Conservation (phyloP, 2,888 invertebrate species). For the Sesamia inferens region DNA sequence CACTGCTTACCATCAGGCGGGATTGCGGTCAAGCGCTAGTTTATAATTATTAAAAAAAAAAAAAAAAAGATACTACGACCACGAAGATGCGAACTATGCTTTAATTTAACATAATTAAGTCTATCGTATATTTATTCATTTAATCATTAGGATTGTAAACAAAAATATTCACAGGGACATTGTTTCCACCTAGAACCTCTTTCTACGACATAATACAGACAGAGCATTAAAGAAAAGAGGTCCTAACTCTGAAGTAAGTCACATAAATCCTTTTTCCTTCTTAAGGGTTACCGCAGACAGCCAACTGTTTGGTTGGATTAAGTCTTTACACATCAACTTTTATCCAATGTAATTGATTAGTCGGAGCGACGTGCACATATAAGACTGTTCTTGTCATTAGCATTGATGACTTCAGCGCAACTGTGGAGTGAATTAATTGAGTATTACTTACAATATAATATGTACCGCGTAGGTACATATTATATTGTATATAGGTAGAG, state of each 20-base stretch:
- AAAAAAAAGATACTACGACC: too few species aligned
- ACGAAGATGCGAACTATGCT: too few species aligned
- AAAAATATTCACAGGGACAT: too few species aligned
- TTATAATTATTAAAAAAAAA: too few species aligned
- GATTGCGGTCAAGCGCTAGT: too few species aligned
- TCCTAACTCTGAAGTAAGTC: conserved; percentile 16
- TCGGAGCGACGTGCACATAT: too few species aligned
- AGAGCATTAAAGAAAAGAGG: conserved; percentile 28
- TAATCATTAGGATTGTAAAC: too few species aligned
- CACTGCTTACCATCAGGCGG: too few species aligned
- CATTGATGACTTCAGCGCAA: background rate
- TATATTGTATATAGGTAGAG: too few species aligned
- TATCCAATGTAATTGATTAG: background rate
- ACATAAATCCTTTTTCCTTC: conserved; percentile 20
- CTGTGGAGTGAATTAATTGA: background rate
- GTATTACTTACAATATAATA: background rate
- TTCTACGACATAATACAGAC: conserved; percentile 1
- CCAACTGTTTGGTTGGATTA: background rate
- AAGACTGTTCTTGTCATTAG: background rate
- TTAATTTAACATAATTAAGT: too few species aligned
- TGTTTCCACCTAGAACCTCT: background rate
- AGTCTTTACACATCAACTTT: background rate
- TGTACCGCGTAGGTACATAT: too few species aligned
- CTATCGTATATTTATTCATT: too few species aligned
- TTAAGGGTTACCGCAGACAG: background rate